Evolutionary conservation across 2,888 invertebrate species (phyloP), one percentile per base, ranked within the genome.

Genomic region (Buathra laborator): DNA sequence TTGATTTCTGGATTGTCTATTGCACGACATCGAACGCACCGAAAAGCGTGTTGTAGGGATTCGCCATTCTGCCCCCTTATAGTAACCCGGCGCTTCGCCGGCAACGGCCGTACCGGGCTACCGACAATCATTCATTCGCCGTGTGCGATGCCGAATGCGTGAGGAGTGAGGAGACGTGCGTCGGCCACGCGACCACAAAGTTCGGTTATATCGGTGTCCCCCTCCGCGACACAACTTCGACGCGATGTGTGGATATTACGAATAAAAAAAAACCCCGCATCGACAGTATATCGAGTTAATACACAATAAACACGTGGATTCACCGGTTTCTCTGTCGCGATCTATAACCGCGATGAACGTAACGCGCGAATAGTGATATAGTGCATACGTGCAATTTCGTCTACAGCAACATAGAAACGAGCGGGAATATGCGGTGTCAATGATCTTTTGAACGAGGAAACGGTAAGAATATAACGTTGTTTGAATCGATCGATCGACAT

Each of bases 121-220:
- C 67, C 74, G 75, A 70, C 84, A 75, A 75, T 78, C 84, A 85
- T 82, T 85, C 81, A 75, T 81, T 84, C 84, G 56, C 72, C 76
- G 70, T 59, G 81, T 74, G 78, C 78, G 78, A 81, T 75, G 62
- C 74, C 78, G 78, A 85, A 75, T 82, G 84, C 84, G 84, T 85
- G 81, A 79, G 37, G 70, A 78, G 37, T 85, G 81, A 79, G 37
- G 70, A 78, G 37, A 75, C 72, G 84, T 77, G 67, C 66, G 72
- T 66, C 51, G 51, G 7, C 75, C 66, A 66, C 75, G 66, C 66
- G 46, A 51, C 66, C 56, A 44, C 44, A 43, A 19, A 72, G 24
- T 24, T n/a, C 56, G 12, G 43, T 46, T 46, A 16, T 29, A 74
- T 59, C 62, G 29, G 59, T 7, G 24, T 67, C 46, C n/a, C n/a